Conservation (phyloP, 1,140 invertebrate species). For the Phymastichus coffea region DNA sequence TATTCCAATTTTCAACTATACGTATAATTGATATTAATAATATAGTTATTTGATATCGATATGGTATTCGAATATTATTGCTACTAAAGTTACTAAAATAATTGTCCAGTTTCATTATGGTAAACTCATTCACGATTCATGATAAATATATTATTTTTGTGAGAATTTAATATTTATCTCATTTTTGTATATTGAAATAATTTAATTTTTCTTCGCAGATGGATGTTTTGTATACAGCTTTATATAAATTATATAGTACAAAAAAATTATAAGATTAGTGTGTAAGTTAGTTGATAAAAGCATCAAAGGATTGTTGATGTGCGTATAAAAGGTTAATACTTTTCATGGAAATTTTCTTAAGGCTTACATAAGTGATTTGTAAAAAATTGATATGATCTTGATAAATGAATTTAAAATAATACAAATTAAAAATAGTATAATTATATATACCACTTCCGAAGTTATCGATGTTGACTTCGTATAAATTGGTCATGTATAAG, state of each 20-base stretch:
- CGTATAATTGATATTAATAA: too few relatives aligned
- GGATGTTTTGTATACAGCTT: background rate
- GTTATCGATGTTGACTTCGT: too few relatives aligned
- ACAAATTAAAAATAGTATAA: background rate
- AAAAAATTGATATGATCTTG: background rate
- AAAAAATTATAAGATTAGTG: background rate
- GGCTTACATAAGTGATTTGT: conserved; percentile 4
- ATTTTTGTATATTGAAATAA: background rate
- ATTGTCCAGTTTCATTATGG: too few relatives aligned
- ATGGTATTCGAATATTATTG: too few relatives aligned
- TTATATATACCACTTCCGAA: background rate
- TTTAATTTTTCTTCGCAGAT: background rate
- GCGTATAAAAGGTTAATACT: background rate
- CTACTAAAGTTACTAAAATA: too few relatives aligned
- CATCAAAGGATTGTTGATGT: background rate
- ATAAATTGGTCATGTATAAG: too few relatives aligned
- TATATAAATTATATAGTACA: conserved; percentile 12
- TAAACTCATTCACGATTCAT: too few relatives aligned
- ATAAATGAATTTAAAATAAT: background rate
- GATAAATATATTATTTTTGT: too few relatives aligned
- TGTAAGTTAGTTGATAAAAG: background rate
- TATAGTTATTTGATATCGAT: too few relatives aligned
- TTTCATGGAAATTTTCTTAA: too few relatives aligned
- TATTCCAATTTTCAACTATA: too few relatives aligned
- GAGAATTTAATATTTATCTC: too few relatives aligned